Conservation (phyloP, 2,113 vertebrate species). For the Uria lomvia region DNA sequence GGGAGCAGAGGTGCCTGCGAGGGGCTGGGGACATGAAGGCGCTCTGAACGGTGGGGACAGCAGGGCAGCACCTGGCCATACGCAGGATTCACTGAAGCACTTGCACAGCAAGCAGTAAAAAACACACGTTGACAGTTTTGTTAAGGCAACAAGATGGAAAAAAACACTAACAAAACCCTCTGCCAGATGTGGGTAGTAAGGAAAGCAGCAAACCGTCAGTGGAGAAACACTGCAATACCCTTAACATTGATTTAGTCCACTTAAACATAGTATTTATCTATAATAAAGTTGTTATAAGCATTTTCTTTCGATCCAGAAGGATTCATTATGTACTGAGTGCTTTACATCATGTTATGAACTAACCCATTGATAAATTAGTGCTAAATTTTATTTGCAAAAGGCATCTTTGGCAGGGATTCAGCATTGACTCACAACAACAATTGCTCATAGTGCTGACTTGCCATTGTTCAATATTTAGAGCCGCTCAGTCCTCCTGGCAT, state of each 20-base stretch:
- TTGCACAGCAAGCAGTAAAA: neutral
- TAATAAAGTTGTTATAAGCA: neutral
- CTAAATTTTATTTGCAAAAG: constrained; percentile 47
- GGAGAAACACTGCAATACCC: neutral
- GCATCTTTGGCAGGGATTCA: constrained; percentile 34
- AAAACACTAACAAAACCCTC: neutral
- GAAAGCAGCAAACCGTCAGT: neutral
- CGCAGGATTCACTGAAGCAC: neutral
- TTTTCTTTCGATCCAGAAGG: neutral
- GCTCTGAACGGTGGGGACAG: neutral
- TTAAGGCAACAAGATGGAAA: neutral
- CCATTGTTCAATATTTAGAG: neutral
- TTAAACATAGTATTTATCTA: neutral
- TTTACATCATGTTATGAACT: constrained; percentile 12
- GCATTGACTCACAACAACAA: constrained; percentile 1
- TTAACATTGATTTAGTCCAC: neutral
- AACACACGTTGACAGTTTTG: neutral
- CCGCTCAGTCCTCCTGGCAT: neutral
- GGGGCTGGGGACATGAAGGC: accelerated
- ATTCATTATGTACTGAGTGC: constrained; percentile 6
- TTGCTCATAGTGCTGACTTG: neutral
- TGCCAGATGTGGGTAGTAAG: neutral
- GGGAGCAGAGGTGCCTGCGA: neutral
- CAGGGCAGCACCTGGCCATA: neutral
- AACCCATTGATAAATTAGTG: constrained; percentile 28